phyloP scores from a whole-genome alignment of 2,113 vertebrate species.

The Nothocercus julius region DNA sequence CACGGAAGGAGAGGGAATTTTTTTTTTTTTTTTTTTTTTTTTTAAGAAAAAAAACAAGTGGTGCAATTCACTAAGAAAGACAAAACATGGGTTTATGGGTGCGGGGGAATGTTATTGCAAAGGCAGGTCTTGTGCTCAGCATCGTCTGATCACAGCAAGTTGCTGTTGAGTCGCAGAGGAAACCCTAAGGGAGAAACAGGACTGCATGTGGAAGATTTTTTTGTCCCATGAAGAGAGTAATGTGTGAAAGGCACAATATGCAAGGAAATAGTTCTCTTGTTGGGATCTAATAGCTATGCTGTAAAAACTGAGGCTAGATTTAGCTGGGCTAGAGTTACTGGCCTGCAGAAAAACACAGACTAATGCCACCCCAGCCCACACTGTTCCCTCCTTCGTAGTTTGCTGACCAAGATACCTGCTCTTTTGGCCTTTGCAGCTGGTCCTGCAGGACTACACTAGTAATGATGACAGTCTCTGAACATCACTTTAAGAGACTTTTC shows the following conservation, averaged over 20 bases:
- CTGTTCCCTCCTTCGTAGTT: slow-evolving; percentile 50
- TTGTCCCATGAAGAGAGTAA: background rate
- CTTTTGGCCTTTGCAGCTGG: slow-evolving; percentile 31
- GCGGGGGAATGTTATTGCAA: background rate
- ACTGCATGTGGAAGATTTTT: background rate
- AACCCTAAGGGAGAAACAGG: background rate
- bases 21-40: too few relatives aligned
- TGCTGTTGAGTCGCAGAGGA: background rate
- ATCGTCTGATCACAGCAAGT: background rate
- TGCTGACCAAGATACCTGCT: slow-evolving; percentile 33
- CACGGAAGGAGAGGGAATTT: background rate
- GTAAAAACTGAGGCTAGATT: slow-evolving; percentile 48
- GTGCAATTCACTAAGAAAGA: background rate
- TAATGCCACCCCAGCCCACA: slow-evolving; percentile 64
- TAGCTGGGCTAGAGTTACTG: slow-evolving; percentile 55
- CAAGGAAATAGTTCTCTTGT: background rate
- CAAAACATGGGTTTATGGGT: background rate
- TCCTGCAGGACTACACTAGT: slow-evolving; percentile 40
- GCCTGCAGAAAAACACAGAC: slow-evolving; percentile 56
- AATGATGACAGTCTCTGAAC: slow-evolving; percentile 59
- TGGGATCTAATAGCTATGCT: background rate
- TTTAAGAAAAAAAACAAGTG: background rate
- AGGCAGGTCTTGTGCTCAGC: background rate
- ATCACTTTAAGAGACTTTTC: slow-evolving; percentile 54
- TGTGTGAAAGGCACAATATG: background rate